Conservation (phyloP, 2,113 vertebrate species). For the Oryzias curvinotus region DNA sequence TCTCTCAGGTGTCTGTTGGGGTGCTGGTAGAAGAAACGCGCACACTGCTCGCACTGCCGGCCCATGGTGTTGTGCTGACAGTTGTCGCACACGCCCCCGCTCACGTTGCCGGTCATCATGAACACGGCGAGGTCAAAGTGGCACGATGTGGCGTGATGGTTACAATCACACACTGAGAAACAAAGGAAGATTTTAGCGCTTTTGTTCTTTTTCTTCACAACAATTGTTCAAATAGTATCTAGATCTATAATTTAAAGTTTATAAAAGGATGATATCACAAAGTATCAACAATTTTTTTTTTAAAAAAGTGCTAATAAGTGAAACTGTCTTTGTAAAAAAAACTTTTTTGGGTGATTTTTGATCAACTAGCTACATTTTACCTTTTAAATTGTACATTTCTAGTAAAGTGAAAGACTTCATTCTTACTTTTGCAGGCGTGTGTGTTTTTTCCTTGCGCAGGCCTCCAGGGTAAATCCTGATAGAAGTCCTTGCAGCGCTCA, state of each 20-base stretch:
- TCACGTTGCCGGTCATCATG: slow-evolving; percentile 83
- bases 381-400: neutral
- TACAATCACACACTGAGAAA: slow-evolving; percentile 88
- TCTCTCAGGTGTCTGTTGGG: slow-evolving; percentile 86
- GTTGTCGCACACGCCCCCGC: slow-evolving; percentile 89
- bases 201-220: too few relatives aligned
- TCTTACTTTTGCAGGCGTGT: slow-evolving; percentile 91
- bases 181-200: neutral
- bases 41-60: slow-evolving; percentile 89
- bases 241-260: too few relatives aligned
- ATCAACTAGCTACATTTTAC: too few relatives aligned
- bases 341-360: too few relatives aligned
- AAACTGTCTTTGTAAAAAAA: too few relatives aligned
- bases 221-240: too few relatives aligned
- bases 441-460: slow-evolving; percentile 90
- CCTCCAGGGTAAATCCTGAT: slow-evolving; percentile 91
- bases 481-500: slow-evolving; percentile 89
- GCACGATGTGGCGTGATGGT: slow-evolving; percentile 84
- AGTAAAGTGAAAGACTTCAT: neutral
- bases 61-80: slow-evolving; percentile 94
- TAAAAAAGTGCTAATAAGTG: too few relatives aligned
- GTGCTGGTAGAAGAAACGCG: slow-evolving; percentile 91
- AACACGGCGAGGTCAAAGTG: slow-evolving; percentile 93
- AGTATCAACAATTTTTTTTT: neutral
- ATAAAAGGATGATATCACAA: too few relatives aligned